A percentile compares a stretch with the other conserved stretches of the same genome.
phyloP scores from a whole-genome alignment of 2,113 vertebrate genomes.

The Spermophilus dauricus region DNA sequence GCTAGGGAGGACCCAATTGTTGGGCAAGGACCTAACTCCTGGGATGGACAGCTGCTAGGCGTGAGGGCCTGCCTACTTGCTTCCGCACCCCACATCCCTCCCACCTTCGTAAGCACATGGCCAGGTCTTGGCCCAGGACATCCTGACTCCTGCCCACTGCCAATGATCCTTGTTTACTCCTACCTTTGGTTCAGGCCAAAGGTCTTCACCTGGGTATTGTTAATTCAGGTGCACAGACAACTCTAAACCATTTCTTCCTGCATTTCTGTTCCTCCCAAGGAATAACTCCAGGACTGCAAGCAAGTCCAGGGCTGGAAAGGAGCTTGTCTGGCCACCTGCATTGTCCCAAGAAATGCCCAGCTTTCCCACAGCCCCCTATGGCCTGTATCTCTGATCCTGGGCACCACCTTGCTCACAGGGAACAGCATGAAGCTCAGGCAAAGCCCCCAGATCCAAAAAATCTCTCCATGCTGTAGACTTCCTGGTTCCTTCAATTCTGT shows the following conservation, averaged over 20 bases:
- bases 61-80: background rate
- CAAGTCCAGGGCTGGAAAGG: background rate
- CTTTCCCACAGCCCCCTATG: background rate
- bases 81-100: background rate
- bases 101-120: background rate
- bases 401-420: background rate
- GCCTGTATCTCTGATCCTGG: background rate
- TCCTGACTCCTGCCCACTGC: background rate
- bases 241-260: background rate
- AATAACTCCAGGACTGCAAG: background rate
- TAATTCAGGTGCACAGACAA: background rate
- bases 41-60: background rate
- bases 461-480: background rate
- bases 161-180: background rate
- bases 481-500: background rate
- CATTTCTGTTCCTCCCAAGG: slow-evolving; percentile 24
- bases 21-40: background rate
- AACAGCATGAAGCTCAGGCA: background rate
- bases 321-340: background rate
- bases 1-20: background rate
- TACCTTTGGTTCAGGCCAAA: background rate
- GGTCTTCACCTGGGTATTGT: background rate
- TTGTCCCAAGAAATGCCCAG: background rate
- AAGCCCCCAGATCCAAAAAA: background rate
- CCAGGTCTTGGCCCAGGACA: background rate